Percentiles rank a stretch among this genome's conserved stretches.
Conservation (phyloP, 2,113 vertebrate species). For the Lanius collurio region DNA sequence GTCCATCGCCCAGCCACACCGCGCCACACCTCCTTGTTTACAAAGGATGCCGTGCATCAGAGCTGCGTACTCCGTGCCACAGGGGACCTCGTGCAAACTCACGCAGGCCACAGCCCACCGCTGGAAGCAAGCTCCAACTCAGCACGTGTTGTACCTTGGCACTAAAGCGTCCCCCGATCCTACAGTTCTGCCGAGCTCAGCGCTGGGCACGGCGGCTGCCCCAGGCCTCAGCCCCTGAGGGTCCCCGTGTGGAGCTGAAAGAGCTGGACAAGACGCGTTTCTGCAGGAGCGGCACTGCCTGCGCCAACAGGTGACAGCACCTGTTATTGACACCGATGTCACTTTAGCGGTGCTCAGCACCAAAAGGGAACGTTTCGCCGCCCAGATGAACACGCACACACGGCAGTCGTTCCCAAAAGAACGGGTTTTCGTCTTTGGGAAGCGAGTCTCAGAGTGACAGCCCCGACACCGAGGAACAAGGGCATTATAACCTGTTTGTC, state of each 20-base stretch:
- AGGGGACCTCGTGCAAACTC: accelerated
- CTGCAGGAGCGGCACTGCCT: accelerated
- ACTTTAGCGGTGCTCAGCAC: accelerated
- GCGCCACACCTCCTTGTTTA: not conserved
- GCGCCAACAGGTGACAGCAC: not conserved
- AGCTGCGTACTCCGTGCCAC: too few species aligned
- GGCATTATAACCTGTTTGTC: accelerated
- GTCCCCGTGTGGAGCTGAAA: accelerated
- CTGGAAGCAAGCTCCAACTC: not conserved
- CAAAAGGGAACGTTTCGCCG: too few species aligned
- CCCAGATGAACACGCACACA: accelerated
- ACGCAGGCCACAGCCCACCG: accelerated
- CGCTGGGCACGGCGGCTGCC: not conserved
- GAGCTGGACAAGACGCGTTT: accelerated
- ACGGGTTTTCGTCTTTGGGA: accelerated
- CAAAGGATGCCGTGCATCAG: accelerated
- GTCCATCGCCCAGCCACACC: accelerated
- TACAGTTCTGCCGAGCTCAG: accelerated
- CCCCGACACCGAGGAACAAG: accelerated
- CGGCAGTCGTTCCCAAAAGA: accelerated
- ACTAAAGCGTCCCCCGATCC: not conserved
- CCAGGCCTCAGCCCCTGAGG: accelerated
- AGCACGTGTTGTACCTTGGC: accelerated
- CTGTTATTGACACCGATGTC: accelerated
- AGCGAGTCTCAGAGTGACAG: not conserved